phyloP scores from a whole-genome alignment of 1,140 invertebrate species.

The Linepithema humile region DNA sequence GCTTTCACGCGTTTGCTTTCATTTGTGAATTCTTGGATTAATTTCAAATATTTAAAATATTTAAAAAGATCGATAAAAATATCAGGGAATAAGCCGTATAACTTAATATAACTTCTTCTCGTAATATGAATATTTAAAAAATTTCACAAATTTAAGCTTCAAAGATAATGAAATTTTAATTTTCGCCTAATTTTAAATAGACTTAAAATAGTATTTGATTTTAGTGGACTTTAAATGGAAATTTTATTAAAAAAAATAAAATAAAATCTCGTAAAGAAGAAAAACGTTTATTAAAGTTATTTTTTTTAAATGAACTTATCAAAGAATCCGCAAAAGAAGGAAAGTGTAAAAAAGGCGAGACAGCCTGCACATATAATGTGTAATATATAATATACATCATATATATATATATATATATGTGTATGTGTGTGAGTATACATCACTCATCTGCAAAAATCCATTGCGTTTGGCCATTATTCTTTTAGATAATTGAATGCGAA shows the following conservation, averaged over 20 bases:
- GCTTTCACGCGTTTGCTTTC: neutral
- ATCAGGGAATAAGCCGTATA: neutral
- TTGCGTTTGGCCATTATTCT: conserved; percentile 70
- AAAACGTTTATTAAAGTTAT: neutral
- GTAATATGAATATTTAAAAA: too few species aligned
- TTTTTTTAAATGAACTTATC: neutral
- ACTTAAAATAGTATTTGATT: too few species aligned
- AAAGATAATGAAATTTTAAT: neutral
- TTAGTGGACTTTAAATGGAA: too few species aligned
- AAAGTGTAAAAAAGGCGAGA: neutral
- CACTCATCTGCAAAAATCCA: conserved; percentile 69
- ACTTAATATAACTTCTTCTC: conserved; percentile 1
- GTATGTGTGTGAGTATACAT: conserved; percentile 67
- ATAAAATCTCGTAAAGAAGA: neutral
- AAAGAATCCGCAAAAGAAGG: neutral
- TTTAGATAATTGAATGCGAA: conserved; percentile 63
- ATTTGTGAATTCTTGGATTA: neutral
- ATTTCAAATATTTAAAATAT: neutral
- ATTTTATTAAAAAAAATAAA: neutral
- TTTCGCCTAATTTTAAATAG: neutral
- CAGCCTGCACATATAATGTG: conserved; percentile 43
- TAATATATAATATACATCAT: conserved; percentile 71
- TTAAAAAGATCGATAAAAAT: neutral
- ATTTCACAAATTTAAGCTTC: neutral
- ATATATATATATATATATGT: conserved; percentile 50